Evolutionary conservation across 2,113 vertebrate genomes (phyloP), one percentile per base, ranked within the genome.

Genomic region (Zosterops hypoxanthus): DNA sequence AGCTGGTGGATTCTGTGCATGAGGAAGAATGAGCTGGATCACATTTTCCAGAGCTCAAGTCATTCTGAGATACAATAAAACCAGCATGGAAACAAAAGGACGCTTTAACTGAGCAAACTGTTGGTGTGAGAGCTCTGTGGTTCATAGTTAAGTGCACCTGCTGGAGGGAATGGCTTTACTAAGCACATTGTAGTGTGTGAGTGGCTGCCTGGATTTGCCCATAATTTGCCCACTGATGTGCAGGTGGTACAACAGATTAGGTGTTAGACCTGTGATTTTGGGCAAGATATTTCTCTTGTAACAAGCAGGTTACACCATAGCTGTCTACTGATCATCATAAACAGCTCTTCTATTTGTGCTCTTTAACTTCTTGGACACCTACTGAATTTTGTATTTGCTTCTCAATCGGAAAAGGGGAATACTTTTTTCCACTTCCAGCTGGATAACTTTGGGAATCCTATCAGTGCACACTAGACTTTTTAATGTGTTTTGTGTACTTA

Each of bases 221-320:
- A 3, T 78, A 42, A 86, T 92, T 92, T 94, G 13, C 69, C 84
- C 79, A 24, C 75, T 90, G 57, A 71, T 75, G 39, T 0, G 0
- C 0, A 3, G 80, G 82, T 86, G 80, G 34, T 90, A 69, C 80
- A 64, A 42, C 64, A 86, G 60, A 61, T 93, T 39, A 83, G 47
- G 72, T 86, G 50, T 72, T 92, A 88, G 64, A 79, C 75, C 57
- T 68, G 56, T 90, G 93, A 81, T 64, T 95, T 86, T 83, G 89
- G 79, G 68, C 47, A 75, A 83, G 79, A 18, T 78, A 39, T n/a
- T 90, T 92, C 8, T 59, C 41, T 91, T 89, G 52, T 88, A 88
- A 78, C 12, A 36, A 90, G 60, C 55, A 83, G 71, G 81, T 86
- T 68, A 92, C 33, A 20, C 71, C 75, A 46, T 78, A 49, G 44